Evolutionary conservation across 2,888 invertebrate species (phyloP).

Genomic region (Ophion costatus): DNA sequence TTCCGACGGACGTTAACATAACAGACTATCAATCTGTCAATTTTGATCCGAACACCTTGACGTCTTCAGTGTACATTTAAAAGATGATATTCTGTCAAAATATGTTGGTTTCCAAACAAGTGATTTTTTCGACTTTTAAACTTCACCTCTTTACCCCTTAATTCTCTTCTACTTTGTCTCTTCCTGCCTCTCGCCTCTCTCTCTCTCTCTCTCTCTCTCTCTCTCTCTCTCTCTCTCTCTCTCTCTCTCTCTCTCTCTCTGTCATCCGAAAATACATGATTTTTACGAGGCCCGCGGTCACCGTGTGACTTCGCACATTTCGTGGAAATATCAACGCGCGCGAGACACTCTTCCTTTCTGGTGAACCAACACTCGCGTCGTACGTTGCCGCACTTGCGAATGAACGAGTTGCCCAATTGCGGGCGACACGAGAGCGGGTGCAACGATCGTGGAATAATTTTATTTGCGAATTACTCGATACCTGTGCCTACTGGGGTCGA

Average conservation of each 20-base stretch:
- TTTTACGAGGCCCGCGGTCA: slow-evolving; percentile 64
- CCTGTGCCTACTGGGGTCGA: slow-evolving; percentile 11
- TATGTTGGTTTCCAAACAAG: too few species aligned
- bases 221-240: slow-evolving; percentile 40
- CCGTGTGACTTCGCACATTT: slow-evolving; percentile 64
- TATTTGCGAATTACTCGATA: slow-evolving; percentile 52
- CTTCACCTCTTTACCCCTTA: too few species aligned
- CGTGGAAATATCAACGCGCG: slow-evolving; percentile 65
- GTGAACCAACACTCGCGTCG: not conserved
- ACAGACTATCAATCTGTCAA: too few species aligned
- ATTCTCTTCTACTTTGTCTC: slow-evolving; percentile 5
- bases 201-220: not conserved
- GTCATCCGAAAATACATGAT: slow-evolving; percentile 48
- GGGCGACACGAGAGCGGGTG: slow-evolving; percentile 37
- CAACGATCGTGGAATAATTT: slow-evolving; percentile 59
- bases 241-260: slow-evolving; percentile 51
- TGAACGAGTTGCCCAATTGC: slow-evolving; percentile 61
- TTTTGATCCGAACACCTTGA: too few species aligned
- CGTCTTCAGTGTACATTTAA: too few species aligned
- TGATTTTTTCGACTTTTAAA: not conserved
- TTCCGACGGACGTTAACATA: too few species aligned
- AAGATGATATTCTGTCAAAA: too few species aligned
- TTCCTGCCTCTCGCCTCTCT: not conserved
- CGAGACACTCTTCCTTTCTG: slow-evolving; percentile 2
- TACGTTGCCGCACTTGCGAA: slow-evolving; percentile 22